Evolutionary conservation across 1,140 invertebrate genomes (phyloP), one percentile per base, ranked within the genome.

Genomic region (Caerostris extrusa): DNA sequence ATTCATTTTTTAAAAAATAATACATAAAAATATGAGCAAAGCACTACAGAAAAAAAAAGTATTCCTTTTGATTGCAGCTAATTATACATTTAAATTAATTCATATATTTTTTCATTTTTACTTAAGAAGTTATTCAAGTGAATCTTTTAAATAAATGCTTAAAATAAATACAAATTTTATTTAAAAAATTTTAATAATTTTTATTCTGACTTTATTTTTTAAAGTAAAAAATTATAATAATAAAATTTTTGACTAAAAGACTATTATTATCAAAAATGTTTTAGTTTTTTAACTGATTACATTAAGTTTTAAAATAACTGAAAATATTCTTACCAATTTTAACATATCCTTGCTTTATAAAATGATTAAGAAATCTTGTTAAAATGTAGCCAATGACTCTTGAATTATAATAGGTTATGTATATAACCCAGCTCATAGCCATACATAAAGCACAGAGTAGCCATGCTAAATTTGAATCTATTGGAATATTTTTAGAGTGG

Each of bases 361-460:
- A 98, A 95, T 97, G 97, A 96, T 99, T 99, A 53, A 98, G 97
- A 83, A 99, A 96, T 96, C 98, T 97, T 55, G 98, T 99, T 90
- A 99, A 96, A 95, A 99, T 97, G 95, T 98, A 98, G 60, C 98
- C 99, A 93, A 98, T 97, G 5, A 99, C 97, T 95, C 99, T 97
- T 55, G 98, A 99, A 96, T 99, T 99, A 96, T 99, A 99, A 96
- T 98, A 99, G 12, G 98, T 98, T 95, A 99, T 98, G 96, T 99
- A 99, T 94, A 98, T 97, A 60, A 99, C 97, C 98, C 98, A 99
- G 56, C 97, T 96, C 95, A 98, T 98, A 17, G 97, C 97, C 92
- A 97, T 97, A 90, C 98, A 96, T 34, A 99, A 96, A 69, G 98
- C 98, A 95, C 98, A 97, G 14, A 99, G 97, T 94, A 99, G 96